phyloP scores from a whole-genome alignment of 2,888 invertebrate species.

The Cantharis lateralis region DNA sequence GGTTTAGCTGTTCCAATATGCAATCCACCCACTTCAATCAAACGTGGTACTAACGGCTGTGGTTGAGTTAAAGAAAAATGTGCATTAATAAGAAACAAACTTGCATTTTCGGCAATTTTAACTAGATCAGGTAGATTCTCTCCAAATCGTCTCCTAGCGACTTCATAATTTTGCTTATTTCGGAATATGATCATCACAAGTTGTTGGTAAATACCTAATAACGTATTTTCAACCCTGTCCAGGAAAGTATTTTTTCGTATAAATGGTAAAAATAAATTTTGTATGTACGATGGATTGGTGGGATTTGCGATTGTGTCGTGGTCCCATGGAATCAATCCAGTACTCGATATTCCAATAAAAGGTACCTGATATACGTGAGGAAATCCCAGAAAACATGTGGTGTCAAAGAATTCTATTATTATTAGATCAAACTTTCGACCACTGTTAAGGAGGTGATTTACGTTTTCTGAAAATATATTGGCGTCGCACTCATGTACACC shows the following conservation, averaged over 20 bases:
- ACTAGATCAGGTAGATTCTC: background rate
- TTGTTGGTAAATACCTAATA: background rate
- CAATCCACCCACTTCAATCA: constrained; percentile 62
- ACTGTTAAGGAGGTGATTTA: background rate
- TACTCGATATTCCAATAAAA: constrained; percentile 59
- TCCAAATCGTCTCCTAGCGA: background rate
- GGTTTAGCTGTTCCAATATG: constrained; percentile 52
- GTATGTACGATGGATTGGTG: constrained; percentile 56
- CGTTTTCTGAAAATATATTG: background rate
- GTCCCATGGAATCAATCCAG: constrained; percentile 56
- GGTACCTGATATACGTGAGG: constrained; percentile 65
- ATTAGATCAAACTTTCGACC: constrained; percentile 62
- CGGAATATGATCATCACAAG: background rate
- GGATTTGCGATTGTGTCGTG: constrained; percentile 57
- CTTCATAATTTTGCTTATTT: background rate
- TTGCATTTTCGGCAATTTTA: constrained; percentile 47
- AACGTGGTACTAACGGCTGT: constrained; percentile 55
- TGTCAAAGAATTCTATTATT: constrained; percentile 70
- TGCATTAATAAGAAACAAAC: constrained; percentile 58
- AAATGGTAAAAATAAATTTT: constrained; percentile 52
- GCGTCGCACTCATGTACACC: constrained; percentile 19
- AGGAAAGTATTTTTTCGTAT: constrained; percentile 38
- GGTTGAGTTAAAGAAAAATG: constrained; percentile 56
- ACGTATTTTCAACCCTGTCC: constrained; percentile 29
- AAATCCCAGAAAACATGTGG: constrained; percentile 69